Evolutionary conservation across 2,797 vertebrate species (phyloP).

Genomic region (Acanthurus leucopareius): DNA sequence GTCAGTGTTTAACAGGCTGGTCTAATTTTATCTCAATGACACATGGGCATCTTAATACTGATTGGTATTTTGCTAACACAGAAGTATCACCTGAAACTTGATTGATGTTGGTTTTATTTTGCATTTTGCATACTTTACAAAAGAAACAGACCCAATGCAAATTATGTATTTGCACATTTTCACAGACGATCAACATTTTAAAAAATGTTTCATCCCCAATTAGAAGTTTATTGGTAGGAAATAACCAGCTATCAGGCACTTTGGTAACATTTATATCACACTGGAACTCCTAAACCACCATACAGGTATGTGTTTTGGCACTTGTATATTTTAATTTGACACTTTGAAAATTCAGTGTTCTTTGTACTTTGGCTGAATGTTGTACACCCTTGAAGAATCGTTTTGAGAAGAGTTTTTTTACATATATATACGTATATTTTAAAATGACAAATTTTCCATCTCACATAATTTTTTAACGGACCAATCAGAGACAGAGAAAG

Average conservation of each 20-base stretch:
- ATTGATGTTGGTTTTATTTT: conserved; percentile 12
- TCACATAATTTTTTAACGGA: conserved; percentile 3
- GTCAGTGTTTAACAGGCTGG: background rate
- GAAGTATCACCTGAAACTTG: conserved; percentile 8
- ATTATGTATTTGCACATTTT: conserved; percentile 12
- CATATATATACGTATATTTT: background rate
- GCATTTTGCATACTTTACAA: conserved; percentile 11
- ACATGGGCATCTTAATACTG: background rate
- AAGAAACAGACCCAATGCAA: background rate
- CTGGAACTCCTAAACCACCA: conserved; percentile 3
- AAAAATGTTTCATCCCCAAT: conserved; percentile 18
- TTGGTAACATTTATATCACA: conserved; percentile 13
- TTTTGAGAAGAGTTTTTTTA: too few species aligned
- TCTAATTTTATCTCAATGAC: background rate
- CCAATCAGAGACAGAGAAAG: conserved; percentile 71
- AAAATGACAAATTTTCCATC: conserved; percentile 1
- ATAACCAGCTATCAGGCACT: background rate
- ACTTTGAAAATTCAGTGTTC: conserved; percentile 20
- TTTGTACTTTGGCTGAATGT: conserved; percentile 8
- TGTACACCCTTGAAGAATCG: conserved; percentile 19
- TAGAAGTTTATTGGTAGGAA: background rate
- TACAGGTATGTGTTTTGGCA: conserved; percentile 27
- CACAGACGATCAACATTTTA: background rate
- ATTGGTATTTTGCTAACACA: background rate
- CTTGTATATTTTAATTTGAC: conserved; percentile 29